Percentiles rank a stretch among this genome's conserved stretches.
These are phyloP conservation scores for Ranitomeya imitator DNA, from an alignment of 2,113 vertebrate species.

Conservation along the genomic window DNA sequence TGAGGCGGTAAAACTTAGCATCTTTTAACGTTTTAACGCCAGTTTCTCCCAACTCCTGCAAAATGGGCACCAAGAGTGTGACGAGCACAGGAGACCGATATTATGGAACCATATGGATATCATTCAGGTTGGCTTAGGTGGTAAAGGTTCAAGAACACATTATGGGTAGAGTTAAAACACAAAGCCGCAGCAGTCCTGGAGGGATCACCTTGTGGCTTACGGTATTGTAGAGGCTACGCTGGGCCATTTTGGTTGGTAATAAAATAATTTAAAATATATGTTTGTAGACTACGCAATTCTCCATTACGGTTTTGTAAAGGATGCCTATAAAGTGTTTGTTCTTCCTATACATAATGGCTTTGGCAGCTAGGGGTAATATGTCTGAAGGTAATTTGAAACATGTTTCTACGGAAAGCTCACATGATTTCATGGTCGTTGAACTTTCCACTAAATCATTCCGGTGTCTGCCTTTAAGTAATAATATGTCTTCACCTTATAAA, in stretches of 20 bases:
- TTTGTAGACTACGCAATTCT: slow-evolving; percentile 19
- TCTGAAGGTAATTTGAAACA: slow-evolving; percentile 58
- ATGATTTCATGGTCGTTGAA: slow-evolving; percentile 56
- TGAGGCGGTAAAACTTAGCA: no score
- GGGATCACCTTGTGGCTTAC: neutral
- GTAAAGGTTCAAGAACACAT: neutral
- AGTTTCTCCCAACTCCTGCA: neutral
- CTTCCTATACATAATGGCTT: slow-evolving; percentile 45
- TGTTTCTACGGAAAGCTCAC: slow-evolving; percentile 55
- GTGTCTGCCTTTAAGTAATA: slow-evolving; percentile 59
- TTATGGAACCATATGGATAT: neutral
- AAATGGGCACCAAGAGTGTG: neutral
- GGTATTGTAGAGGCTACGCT: neutral
- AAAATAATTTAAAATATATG: slow-evolving; percentile 37
- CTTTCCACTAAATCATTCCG: slow-evolving; percentile 59
- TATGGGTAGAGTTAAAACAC: neutral
- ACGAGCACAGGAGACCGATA: neutral
- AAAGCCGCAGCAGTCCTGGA: neutral
- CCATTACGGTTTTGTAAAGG: slow-evolving; percentile 10
- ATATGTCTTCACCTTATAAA: slow-evolving; percentile 66
- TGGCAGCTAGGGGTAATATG: slow-evolving; percentile 51
- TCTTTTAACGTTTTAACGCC: no score
- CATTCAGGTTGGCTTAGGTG: neutral
- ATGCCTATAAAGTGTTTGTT: slow-evolving; percentile 46
- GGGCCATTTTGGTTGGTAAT: slow-evolving; percentile 7